Base-by-base conservation (phyloP, 2,113 vertebrate genomes). In the Ailuropoda melanoleuca region DNA sequence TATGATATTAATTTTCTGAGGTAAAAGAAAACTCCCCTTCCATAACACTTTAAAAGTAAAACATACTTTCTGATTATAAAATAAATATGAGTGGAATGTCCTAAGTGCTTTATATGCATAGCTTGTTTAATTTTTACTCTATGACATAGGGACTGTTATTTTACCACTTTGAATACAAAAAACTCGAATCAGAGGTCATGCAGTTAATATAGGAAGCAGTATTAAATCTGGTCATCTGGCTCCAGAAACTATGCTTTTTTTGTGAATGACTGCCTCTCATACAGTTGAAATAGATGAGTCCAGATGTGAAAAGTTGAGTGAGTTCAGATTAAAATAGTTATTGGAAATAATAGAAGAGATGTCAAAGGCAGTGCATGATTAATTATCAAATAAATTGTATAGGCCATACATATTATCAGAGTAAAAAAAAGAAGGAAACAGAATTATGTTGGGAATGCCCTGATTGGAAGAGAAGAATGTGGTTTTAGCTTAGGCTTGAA, bases 151-250 rank as follows among this genome's bases (percentile, higher is more conserved):
- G n/a, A 77, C 8, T 92, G 12, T 37, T 86, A 88, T 84, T 87
- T 91, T 58, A 95, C 24, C 39, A 90, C 26, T 74, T 92, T 95
- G 29, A 83, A 77, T 29, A 17, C 55, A 48, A 93, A 93, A 81
- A 68, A 58, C 34, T 72, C 12, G 5, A 91, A 62, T 77, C 53
- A 83, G 72, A 92, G 46, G 60, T 82, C 31, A 31, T 3, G 66
- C 0, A 88, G 21, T 34, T 77, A 66, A 34, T 39, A 37, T 60
- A 77, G 50, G 50, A 75, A 48, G 43, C 14, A 72, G 23, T 56
- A 64, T 14, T 86, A 72, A 85, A 77, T 58, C 48, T 70, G 64
- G 46, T 24, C 5, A 56, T 56, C 14, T 84, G 64, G 21, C 37
- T 87, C 77, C 23, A 43, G 74, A 96, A 92, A 70, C 64, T 21